Percentiles rank a stretch among this genome's conserved stretches.
phyloP scores from a whole-genome alignment of 2,888 invertebrate species.

The Ceratothoa steindachneri region DNA sequence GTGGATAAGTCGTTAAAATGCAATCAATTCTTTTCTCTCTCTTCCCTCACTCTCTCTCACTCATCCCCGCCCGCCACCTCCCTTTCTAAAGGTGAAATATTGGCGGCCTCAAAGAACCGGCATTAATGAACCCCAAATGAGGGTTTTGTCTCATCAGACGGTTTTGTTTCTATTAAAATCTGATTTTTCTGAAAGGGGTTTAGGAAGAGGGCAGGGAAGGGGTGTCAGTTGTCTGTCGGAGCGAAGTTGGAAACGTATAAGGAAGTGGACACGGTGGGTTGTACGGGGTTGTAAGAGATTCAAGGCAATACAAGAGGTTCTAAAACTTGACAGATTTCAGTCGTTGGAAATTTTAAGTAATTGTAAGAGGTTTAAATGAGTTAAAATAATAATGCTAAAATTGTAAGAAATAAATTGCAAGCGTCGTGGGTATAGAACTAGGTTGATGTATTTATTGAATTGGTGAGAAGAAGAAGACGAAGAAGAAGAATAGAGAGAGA shows the following conservation, averaged over 20 bases:
- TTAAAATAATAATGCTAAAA: too few relatives aligned
- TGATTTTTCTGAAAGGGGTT: not conserved
- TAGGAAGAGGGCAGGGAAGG: not conserved
- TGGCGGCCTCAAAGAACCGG: not conserved
- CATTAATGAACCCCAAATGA: constrained; percentile 8
- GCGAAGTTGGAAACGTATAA: too few relatives aligned
- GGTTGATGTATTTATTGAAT: too few relatives aligned
- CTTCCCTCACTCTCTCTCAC: not conserved
- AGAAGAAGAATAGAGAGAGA: not conserved
- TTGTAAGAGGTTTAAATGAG: too few relatives aligned
- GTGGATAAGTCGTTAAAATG: constrained; percentile 31
- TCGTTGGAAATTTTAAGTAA: too few relatives aligned
- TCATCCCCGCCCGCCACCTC: not conserved
- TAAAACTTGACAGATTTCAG: too few relatives aligned
- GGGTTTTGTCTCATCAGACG: constrained; percentile 4
- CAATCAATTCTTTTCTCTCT: constrained; percentile 39
- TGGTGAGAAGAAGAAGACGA: too few relatives aligned
- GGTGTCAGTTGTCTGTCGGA: not conserved
- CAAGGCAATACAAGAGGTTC: too few relatives aligned
- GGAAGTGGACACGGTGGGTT: too few relatives aligned
- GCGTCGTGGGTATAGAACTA: too few relatives aligned
- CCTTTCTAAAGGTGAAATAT: constrained; percentile 23
- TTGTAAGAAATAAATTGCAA: too few relatives aligned
- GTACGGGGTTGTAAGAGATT: not conserved
- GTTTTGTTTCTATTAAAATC: constrained; percentile 10